A percentile compares a stretch with the other conserved stretches of the same genome.
These are phyloP conservation scores for Callionymus lyra DNA, from an alignment of 2,113 vertebrate genomes.

Conservation along the genomic window DNA sequence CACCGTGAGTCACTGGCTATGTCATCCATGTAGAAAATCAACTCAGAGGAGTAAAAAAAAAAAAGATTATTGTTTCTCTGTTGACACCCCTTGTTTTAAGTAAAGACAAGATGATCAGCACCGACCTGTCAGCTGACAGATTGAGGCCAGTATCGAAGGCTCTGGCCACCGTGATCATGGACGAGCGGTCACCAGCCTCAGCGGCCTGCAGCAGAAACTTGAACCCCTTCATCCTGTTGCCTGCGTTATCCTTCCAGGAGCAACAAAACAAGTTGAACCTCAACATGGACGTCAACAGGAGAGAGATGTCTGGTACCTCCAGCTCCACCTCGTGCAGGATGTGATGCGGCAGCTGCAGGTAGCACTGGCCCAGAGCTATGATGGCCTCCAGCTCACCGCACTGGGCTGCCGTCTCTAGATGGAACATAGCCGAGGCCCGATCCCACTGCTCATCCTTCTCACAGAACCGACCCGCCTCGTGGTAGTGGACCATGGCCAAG, in stretches of 20 bases:
- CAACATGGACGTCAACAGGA: neutral
- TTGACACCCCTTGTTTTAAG: no score
- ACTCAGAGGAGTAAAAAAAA: no score
- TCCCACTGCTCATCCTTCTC: constrained; percentile 85
- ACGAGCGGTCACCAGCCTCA: constrained; percentile 84
- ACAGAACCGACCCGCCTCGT: constrained; percentile 87
- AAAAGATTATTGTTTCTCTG: no score
- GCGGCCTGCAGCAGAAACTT: constrained; percentile 81
- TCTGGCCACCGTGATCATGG: constrained; percentile 88
- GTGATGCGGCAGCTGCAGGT: constrained; percentile 84
- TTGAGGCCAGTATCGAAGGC: constrained; percentile 80
- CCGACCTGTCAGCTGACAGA: constrained; percentile 80
- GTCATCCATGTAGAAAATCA: neutral
- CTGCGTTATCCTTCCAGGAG: constrained; percentile 72
- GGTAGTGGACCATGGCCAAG: constrained; percentile 91
- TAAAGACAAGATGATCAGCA: no score
- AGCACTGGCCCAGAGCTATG: constrained; percentile 81
- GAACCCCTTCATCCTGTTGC: constrained; percentile 83
- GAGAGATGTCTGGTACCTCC: constrained; percentile 61
- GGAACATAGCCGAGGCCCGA: constrained; percentile 78
- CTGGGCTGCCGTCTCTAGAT: constrained; percentile 83
- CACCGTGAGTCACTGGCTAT: no score
- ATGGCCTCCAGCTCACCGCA: constrained; percentile 96
- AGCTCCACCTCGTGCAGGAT: constrained; percentile 78
- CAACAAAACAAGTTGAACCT: neutral